These are phyloP conservation scores for Leuciscus idus DNA, from an alignment of 2,113 vertebrate species.

Conservation along the genomic window DNA sequence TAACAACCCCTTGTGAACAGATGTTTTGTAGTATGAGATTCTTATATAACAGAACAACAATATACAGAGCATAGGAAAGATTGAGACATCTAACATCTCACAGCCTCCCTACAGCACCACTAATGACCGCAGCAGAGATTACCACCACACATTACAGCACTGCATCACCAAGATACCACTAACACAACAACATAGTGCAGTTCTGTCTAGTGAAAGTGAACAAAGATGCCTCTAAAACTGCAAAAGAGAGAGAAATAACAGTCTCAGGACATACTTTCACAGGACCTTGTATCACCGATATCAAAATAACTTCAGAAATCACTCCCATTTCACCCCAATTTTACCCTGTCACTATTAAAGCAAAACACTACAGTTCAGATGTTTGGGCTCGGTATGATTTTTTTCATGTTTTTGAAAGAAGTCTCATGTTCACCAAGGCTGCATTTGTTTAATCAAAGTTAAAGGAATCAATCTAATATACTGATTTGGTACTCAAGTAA, in stretches of 20 bases:
- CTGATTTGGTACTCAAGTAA: too few relatives aligned
- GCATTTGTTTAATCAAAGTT: not conserved
- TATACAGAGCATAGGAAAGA: not conserved
- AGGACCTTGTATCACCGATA: not conserved
- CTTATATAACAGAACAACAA: not conserved
- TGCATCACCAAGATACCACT: not conserved
- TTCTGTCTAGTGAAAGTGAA: not conserved
- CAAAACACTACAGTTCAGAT: too few relatives aligned
- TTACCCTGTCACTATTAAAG: not conserved
- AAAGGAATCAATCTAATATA: not conserved
- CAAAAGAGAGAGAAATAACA: not conserved
- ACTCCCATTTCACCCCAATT: not conserved
- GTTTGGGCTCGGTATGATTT: too few relatives aligned
- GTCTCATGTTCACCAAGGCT: too few relatives aligned
- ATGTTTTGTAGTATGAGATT: not conserved
- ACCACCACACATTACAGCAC: constrained; percentile 33
- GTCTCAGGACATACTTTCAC: not conserved
- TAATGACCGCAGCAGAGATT: constrained; percentile 36
- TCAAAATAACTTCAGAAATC: not conserved
- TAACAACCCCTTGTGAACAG: not conserved
- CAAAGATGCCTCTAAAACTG: constrained; percentile 30
- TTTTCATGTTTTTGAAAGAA: too few relatives aligned
- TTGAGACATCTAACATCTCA: constrained; percentile 16
- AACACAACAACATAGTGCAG: constrained; percentile 17
- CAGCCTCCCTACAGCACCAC: constrained; percentile 42